Evolutionary conservation across 2,888 invertebrate species (phyloP), one percentile per base, ranked within the genome.

Genomic region (Stramonita haemastoma): DNA sequence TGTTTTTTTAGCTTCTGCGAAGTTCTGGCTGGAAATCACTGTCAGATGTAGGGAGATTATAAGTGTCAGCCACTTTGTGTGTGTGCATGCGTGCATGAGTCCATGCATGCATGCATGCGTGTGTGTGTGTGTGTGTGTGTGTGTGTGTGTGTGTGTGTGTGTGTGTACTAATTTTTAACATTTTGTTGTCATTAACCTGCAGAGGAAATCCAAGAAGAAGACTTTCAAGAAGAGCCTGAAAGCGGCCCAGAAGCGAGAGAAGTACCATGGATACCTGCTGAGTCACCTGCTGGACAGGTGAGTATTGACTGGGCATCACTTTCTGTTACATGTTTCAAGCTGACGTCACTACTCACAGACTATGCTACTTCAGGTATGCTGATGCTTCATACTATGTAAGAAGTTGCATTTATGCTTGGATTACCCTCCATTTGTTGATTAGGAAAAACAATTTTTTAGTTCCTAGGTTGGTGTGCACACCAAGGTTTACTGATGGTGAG

Each of bases 201-300:
- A 83, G 81, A 83, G 36, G 36, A 22, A 36, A 46, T 46, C 6
- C 36, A 83, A 11, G 46, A 22, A 83, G 81, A 11, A 13, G 36
- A 36, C 26, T 11, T 29, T 46, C 46, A 83, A 83, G 81, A 83
- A 8, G 36, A n/a, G n/a, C n/a, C n/a, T n/a, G n/a, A 36, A 4
- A 29, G 46, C 5, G 81, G 81, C 0, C 81, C 81, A 83, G 81
- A 83, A 83, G 81, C 81, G 22, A 83, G 26, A 46, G 46, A 83
- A 83, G 22, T 83, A 83, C 46, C 36, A 1, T 85, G 57, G 84
- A 85, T 15, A 85, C 19, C 57, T 29, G 46, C 15, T 13, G 26
- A 46, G 22, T 46, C 32, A 22, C 79, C 26, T 79, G 66, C 66
- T 66, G 15, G 5, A 15, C 83, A 83, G 79, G 79, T 83, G n/a